Conservation (phyloP, 2,113 vertebrate genomes). For the Pituophis catenifer region DNA sequence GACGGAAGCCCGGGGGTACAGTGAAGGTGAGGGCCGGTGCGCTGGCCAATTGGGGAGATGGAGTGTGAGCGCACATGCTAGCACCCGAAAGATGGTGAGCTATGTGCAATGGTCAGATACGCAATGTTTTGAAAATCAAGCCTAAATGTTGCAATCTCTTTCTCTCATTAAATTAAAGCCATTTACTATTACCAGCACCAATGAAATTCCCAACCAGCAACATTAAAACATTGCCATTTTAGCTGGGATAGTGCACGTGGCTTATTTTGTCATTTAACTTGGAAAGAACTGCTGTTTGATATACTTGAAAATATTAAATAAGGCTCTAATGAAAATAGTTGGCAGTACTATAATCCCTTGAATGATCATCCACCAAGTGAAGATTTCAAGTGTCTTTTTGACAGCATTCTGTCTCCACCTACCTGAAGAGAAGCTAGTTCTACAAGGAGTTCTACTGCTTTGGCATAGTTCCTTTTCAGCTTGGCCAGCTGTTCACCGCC, state of each 20-base stretch:
- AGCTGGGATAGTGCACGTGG: neutral
- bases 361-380: neutral
- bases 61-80: too few relatives aligned
- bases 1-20: too few relatives aligned
- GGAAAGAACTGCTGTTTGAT: neutral
- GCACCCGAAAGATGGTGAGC: too few relatives aligned
- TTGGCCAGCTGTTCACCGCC: conserved; percentile 96
- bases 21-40: too few relatives aligned
- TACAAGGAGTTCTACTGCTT: conserved; percentile 96
- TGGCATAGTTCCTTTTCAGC: conserved; percentile 97
- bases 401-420: conserved; percentile 18
- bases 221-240: neutral
- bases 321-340: neutral
- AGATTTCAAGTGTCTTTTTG: neutral
- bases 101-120: neutral
- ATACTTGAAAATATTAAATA: neutral
- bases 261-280: neutral
- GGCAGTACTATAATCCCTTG: neutral
- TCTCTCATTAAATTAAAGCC: neutral
- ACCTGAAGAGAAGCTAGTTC: conserved; percentile 98
- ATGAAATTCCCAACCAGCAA: neutral
- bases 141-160: neutral
- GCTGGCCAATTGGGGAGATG: too few relatives aligned
- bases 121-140: neutral
- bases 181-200: neutral